Evolutionary conservation across 2,797 vertebrate species (phyloP), one percentile per base, ranked within the genome.

Genomic region (Labroides dimidiatus): DNA sequence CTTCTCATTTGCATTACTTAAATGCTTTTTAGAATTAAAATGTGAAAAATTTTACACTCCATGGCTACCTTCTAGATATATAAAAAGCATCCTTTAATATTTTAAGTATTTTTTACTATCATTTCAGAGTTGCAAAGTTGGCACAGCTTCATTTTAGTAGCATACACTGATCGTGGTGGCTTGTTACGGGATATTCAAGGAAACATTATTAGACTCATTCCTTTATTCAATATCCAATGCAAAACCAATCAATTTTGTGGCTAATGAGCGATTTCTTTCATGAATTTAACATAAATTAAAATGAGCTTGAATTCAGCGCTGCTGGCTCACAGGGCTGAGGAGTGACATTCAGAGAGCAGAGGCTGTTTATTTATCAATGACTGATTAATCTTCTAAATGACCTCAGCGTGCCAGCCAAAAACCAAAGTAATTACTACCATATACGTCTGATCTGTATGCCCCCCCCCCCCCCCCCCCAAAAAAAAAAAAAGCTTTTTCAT

Each of bases 311-410:
- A 52, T 45, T 11, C 65, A 57, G 37, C 65, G 20, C 36, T 71
- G 5, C 47, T 50, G 27, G 24, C 42, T n/a, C 45, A 27, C 23
- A 0, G 15, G n/a, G 30, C 23, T 48, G 37, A 44, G 36, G 61
- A 69, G 52, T 57, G 66, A 76, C 66, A 82, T 65, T 51, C 68
- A 80, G 39, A 69, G 48, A 82, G 45, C 33, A 52, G 60, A 75
- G 45, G 48, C 47, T 72, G 80, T 90, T 88, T 88, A 80, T 89
- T 91, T 87, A 86, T 84, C 61, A 72, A 61, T 59, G 66, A 84
- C 79, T 86, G 79, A 90, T 90, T 83, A 78, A 89, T 87, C 75
- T 86, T 75, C 57, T 74, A 81, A 90, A 88, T 87, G 75, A 76
- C 79, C 55, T 8, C 75, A 68, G 79, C 56, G 23, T 85, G 80